These are phyloP conservation scores for Metaphire vulgaris DNA, from an alignment of 1,140 invertebrate genomes.

Conservation along the genomic window DNA sequence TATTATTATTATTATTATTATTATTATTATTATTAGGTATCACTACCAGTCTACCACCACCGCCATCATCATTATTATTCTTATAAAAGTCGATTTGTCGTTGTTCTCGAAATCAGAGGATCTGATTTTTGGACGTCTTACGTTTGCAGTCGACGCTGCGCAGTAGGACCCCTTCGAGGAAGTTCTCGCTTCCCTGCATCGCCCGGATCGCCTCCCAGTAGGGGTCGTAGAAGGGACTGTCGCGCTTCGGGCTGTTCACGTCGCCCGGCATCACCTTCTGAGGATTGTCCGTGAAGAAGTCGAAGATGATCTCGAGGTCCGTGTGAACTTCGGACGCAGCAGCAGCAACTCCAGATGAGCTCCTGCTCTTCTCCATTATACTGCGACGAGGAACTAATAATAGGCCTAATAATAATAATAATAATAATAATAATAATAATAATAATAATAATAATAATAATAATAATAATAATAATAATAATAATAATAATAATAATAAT, in stretches of 20 bases:
- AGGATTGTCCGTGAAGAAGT: conserved; percentile 26
- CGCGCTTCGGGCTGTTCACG: background rate
- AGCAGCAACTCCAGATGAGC: background rate
- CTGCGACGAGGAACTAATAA: no score
- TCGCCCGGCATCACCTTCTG: conserved; percentile 22
- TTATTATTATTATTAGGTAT: no score
- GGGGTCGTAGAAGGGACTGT: conserved; percentile 24
- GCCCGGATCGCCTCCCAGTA: conserved; percentile 21
- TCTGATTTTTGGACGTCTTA: no score
- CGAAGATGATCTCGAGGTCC: conserved; percentile 23
- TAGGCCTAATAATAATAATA: no score
- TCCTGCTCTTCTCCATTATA: background rate
- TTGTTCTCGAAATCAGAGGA: no score
- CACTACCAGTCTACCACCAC: no score
- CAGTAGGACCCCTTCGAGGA: conserved; percentile 21
- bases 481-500: conserved; percentile 2
- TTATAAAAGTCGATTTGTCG: no score
- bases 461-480: background rate
- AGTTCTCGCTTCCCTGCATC: conserved; percentile 21
- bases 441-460: background rate
- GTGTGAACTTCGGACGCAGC: no score
- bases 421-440: background rate
- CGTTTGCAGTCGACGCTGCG: conserved; percentile 25
- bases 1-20: no score
- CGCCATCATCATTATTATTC: no score